Percentiles rank a stretch among this genome's conserved stretches.
Conservation (phyloP, 1,140 invertebrate genomes). For the Anthonomus grandis region DNA sequence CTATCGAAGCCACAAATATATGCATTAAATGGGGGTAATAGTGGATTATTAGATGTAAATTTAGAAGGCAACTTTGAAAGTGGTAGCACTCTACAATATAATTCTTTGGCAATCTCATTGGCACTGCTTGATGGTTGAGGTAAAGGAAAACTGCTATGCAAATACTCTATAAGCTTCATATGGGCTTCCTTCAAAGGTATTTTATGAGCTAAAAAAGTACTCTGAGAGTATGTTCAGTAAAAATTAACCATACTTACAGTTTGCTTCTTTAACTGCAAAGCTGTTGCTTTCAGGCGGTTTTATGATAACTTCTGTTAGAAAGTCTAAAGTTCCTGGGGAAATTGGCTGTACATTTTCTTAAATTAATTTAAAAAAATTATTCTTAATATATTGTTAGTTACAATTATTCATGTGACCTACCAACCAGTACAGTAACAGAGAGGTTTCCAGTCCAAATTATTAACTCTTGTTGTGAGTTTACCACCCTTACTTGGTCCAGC, state of each 20-base stretch:
- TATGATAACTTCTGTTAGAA: conserved; percentile 44
- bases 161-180: no score
- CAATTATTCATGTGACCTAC: conserved; percentile 41
- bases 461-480: conserved; percentile 53
- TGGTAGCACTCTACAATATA: no score
- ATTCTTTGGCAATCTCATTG: no score
- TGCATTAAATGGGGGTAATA: no score
- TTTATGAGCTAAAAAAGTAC: neutral
- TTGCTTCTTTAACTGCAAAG: no score
- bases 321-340: conserved; percentile 38
- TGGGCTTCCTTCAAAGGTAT: no score
- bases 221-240: neutral
- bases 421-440: conserved; percentile 50
- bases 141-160: no score
- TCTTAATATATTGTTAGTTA: neutral
- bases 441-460: conserved; percentile 57
- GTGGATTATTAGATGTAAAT: no score
- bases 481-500: conserved; percentile 54
- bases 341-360: conserved; percentile 41
- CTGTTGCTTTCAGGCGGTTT: conserved; percentile 15
- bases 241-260: neutral
- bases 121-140: no score
- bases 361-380: conserved; percentile 19
- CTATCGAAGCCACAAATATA: no score
- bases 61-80: no score